phyloP scores from a whole-genome alignment of 2,797 vertebrate species.

The Gymnocypris eckloni region DNA sequence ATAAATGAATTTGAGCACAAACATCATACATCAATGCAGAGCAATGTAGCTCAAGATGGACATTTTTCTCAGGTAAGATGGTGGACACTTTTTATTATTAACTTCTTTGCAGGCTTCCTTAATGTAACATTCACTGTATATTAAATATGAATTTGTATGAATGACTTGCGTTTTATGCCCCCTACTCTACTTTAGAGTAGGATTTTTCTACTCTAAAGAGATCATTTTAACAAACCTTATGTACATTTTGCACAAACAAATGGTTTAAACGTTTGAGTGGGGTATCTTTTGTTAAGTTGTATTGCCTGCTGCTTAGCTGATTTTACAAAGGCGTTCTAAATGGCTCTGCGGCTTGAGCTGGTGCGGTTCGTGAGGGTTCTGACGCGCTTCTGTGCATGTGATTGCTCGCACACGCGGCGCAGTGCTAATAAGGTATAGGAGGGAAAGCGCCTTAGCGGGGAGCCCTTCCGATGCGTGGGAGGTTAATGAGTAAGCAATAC shows the following conservation, averaged over 20 bases:
- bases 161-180: neutral
- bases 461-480: constrained; percentile 34
- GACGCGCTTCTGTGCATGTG: constrained; percentile 49
- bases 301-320: constrained; percentile 36
- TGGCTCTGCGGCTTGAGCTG: constrained; percentile 53
- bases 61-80: constrained; percentile 12
- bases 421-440: constrained; percentile 27
- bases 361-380: constrained; percentile 28
- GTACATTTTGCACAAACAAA: neutral
- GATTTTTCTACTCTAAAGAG: too few species aligned
- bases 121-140: neutral
- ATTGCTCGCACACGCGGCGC: constrained; percentile 35
- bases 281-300: constrained; percentile 13
- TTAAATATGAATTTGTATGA: neutral
- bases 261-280: neutral
- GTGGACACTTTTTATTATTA: constrained; percentile 16
- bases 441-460: constrained; percentile 28
- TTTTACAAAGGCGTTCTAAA: constrained; percentile 46
- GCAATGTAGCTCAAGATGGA: neutral
- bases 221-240: neutral
- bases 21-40: neutral
- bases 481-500: constrained; percentile 32
- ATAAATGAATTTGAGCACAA: neutral
- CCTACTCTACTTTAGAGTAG: too few species aligned
- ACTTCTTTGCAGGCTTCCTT: neutral